Conservation (phyloP, 2,888 invertebrate species). For the Malachius bipustulatus region DNA sequence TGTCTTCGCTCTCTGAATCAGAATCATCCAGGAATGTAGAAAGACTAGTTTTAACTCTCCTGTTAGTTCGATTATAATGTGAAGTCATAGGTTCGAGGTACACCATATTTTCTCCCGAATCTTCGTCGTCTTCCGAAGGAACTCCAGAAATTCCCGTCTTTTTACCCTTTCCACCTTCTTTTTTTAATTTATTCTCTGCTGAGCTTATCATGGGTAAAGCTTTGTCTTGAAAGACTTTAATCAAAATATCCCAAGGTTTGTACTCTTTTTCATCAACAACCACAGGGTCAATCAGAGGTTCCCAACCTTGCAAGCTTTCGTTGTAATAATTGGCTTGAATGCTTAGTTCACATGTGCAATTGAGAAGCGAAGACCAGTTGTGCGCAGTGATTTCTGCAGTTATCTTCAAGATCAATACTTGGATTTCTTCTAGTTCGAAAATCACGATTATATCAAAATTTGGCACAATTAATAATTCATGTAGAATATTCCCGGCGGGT, state of each 20-base stretch:
- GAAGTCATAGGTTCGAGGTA: slow-evolving; percentile 33
- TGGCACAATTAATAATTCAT: slow-evolving; percentile 30
- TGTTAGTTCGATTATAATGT: slow-evolving; percentile 27
- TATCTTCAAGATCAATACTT: slow-evolving; percentile 43
- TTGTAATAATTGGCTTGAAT: slow-evolving; percentile 39
- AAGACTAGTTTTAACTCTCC: slow-evolving; percentile 40
- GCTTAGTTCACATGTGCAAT: slow-evolving; percentile 35
- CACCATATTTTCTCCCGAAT: slow-evolving; percentile 37
- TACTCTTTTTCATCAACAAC: slow-evolving; percentile 53
- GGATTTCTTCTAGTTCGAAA: slow-evolving; percentile 51
- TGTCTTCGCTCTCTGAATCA: slow-evolving; percentile 63
- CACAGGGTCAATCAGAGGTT: slow-evolving; percentile 70
- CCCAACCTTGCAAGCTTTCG: slow-evolving; percentile 50
- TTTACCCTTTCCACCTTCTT: slow-evolving; percentile 19
- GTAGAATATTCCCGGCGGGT: slow-evolving; percentile 9
- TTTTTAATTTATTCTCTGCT: slow-evolving; percentile 23
- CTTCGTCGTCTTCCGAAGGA: slow-evolving; percentile 33
- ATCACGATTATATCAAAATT: slow-evolving; percentile 48
- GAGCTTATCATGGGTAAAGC: slow-evolving; percentile 29
- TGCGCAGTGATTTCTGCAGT: slow-evolving; percentile 47
- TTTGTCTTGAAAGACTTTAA: slow-evolving; percentile 49
- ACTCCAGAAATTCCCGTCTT: slow-evolving; percentile 26
- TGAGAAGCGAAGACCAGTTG: slow-evolving; percentile 51
- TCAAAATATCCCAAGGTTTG: slow-evolving; percentile 58
- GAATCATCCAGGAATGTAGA: slow-evolving; percentile 49